A percentile compares a stretch with the other conserved stretches of the same genome.
These are phyloP conservation scores for Copidosoma aretas DNA, from an alignment of 2,888 invertebrate genomes.

Conservation along the genomic window DNA sequence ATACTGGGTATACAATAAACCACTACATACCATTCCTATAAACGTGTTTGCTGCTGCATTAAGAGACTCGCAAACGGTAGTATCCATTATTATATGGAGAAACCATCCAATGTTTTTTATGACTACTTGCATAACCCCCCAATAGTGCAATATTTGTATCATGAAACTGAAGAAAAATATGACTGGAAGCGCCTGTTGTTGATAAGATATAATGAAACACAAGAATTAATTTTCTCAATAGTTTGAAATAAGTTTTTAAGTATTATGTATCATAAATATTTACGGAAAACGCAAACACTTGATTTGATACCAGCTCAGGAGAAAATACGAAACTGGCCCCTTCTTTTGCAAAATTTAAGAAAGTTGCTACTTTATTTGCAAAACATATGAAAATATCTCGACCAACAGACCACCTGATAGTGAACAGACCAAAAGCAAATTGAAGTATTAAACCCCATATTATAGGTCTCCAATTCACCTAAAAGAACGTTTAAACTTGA, in stretches of 20 bases:
- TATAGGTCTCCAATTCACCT: constrained; percentile 82
- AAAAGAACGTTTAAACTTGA: constrained; percentile 33
- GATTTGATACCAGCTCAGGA: constrained; percentile 67
- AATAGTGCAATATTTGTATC: constrained; percentile 87
- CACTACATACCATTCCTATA: constrained; percentile 82
- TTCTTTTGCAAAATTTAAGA: constrained; percentile 78
- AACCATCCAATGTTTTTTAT: constrained; percentile 81
- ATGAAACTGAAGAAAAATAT: constrained; percentile 94
- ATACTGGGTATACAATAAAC: too few relatives aligned
- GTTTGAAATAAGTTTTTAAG: constrained; percentile 9
- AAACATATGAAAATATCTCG: constrained; percentile 74
- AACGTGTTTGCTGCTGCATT: constrained; percentile 94
- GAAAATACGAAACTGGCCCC: constrained; percentile 90
- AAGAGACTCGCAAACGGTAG: constrained; percentile 94
- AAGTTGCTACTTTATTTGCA: constrained; percentile 75
- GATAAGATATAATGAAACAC: constrained; percentile 10
- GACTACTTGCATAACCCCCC: constrained; percentile 87
- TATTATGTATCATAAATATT: constrained; percentile 51
- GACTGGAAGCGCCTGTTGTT: constrained; percentile 77
- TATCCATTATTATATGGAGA: constrained; percentile 76
- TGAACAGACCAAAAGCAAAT: constrained; percentile 82
- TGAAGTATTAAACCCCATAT: constrained; percentile 82
- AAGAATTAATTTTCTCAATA: constrained; percentile 1
- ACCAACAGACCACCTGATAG: constrained; percentile 85
- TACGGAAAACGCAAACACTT: constrained; percentile 87